phyloP scores from a whole-genome alignment of 2,113 vertebrate species.

The Poeciliopsis retropinna region DNA sequence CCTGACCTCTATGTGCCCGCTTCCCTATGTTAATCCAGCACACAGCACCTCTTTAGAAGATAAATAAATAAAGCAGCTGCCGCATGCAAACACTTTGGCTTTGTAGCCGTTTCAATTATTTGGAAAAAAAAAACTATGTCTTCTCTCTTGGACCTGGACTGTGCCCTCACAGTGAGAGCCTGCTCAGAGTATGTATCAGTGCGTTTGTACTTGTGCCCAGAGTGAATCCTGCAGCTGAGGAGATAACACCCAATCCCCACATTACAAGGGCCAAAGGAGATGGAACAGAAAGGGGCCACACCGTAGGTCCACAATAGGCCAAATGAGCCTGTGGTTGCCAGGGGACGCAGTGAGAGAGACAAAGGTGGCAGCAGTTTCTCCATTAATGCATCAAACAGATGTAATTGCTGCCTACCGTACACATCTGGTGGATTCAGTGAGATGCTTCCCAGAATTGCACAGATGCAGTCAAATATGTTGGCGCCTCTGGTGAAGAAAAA shows the following conservation, averaged over 20 bases:
- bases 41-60: conserved; percentile 14
- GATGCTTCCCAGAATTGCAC: conserved; percentile 61
- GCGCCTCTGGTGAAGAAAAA: neutral
- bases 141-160: conserved; percentile 53
- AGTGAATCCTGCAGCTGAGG: conserved; percentile 59
- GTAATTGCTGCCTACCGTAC: conserved; percentile 52
- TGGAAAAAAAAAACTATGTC: conserved; percentile 41
- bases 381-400: conserved; percentile 62
- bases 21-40: conserved; percentile 19
- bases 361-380: conserved; percentile 55
- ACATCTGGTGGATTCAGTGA: conserved; percentile 62
- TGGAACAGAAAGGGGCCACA: conserved; percentile 30
- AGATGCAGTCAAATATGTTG: neutral
- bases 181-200: conserved; percentile 42
- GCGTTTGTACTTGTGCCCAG: conserved; percentile 61
- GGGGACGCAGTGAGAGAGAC: conserved; percentile 48
- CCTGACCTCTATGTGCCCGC: conserved; percentile 24
- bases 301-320: conserved; percentile 47
- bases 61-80: neutral
- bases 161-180: conserved; percentile 54
- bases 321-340: conserved; percentile 59
- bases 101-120: conserved; percentile 55
- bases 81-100: conserved; percentile 19
- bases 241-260: conserved; percentile 67
- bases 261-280: conserved; percentile 56